Percentiles rank a stretch among this genome's conserved stretches.
These are phyloP conservation scores for Linyphia triangularis DNA, from an alignment of 2,888 invertebrate genomes.

Conservation along the genomic window DNA sequence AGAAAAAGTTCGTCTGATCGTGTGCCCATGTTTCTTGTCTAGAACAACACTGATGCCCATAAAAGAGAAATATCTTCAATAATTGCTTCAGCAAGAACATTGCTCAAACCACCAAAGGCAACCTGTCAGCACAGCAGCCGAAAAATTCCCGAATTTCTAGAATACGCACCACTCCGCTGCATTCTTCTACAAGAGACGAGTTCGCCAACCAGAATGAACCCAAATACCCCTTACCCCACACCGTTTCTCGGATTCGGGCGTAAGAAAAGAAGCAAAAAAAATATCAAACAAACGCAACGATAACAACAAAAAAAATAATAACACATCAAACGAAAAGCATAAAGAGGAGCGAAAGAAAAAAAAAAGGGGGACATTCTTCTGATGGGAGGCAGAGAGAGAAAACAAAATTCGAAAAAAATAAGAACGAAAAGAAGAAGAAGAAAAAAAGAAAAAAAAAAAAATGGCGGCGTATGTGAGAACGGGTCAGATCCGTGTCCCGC, in stretches of 20 bases:
- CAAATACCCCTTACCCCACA: conserved; percentile 24
- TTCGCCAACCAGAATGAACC: conserved; percentile 27
- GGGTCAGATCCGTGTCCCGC: conserved; percentile 70
- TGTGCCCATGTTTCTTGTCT: too few relatives aligned
- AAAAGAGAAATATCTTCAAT: too few relatives aligned
- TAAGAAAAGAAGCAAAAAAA: background rate
- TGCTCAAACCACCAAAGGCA: background rate
- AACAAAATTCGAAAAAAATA: conserved; percentile 35
- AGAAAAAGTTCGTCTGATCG: too few relatives aligned
- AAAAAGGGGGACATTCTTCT: conserved; percentile 1
- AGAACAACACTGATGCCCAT: too few relatives aligned
- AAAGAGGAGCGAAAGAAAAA: conserved; percentile 21
- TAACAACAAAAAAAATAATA: conserved; percentile 35
- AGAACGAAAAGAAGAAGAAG: conserved; percentile 3
- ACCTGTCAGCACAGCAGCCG: background rate
- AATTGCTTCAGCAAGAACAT: background rate
- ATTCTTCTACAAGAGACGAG: too few relatives aligned
- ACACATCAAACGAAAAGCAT: conserved; percentile 30
- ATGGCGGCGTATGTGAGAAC: conserved; percentile 65
- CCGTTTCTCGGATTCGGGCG: conserved; percentile 33
- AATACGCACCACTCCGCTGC: background rate
- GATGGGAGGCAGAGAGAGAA: conserved; percentile 24
- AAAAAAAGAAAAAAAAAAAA: background rate
- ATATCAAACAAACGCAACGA: background rate
- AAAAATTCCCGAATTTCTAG: background rate